Conservation (phyloP, 2,113 vertebrate species). For the Lasiurus cinereus region DNA sequence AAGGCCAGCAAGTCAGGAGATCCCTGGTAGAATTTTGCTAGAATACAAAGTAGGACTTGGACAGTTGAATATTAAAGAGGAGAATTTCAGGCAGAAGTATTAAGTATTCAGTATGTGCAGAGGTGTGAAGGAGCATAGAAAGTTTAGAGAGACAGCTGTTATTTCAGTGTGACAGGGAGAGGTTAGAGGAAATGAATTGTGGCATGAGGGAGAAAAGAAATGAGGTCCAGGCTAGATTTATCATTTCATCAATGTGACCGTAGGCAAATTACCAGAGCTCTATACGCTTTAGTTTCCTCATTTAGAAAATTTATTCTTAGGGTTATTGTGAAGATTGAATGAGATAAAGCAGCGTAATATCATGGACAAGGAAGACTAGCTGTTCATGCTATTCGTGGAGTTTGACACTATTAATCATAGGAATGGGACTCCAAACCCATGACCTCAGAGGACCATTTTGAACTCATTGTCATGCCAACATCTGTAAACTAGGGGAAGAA, state of each 20-base stretch:
- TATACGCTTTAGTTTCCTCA: background rate
- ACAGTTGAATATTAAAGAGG: background rate
- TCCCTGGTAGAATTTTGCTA: background rate
- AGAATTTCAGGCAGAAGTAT: background rate
- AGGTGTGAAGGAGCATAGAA: background rate
- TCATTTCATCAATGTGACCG: background rate
- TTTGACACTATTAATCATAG: background rate
- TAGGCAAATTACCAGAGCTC: background rate
- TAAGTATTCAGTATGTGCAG: background rate
- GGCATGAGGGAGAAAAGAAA: slow-evolving; percentile 28
- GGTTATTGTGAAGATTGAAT: background rate
- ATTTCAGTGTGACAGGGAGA: background rate
- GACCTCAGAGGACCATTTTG: background rate
- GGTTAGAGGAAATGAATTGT: background rate
- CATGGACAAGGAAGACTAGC: background rate
- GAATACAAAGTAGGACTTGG: background rate
- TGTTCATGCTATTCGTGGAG: background rate
- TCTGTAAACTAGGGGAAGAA: background rate
- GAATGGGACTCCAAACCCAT: background rate
- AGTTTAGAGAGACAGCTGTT: background rate
- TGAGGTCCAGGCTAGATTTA: background rate
- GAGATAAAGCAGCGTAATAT: slow-evolving; percentile 9
- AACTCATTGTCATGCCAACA: background rate
- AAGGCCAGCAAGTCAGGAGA: background rate
- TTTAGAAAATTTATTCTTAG: slow-evolving; percentile 6